Percentiles rank a stretch among this genome's conserved stretches.
These are phyloP conservation scores for Oncorhynchus masou DNA, from an alignment of 2,113 vertebrate species.

Conservation along the genomic window DNA sequence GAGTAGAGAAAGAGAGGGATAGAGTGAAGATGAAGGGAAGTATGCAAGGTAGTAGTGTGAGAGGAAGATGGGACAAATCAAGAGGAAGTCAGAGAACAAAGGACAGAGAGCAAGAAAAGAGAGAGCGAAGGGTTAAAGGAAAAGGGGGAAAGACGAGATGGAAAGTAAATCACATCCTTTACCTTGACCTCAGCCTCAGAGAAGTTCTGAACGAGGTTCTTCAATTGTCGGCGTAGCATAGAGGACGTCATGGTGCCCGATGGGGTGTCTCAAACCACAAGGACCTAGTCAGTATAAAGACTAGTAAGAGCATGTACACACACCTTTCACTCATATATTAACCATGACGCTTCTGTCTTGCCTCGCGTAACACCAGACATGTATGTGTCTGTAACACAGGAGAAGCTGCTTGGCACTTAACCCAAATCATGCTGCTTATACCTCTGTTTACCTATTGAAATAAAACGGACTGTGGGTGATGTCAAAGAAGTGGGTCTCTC, in stretches of 20 bases:
- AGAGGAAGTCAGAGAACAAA: neutral
- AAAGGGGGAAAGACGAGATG: neutral
- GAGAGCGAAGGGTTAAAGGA: neutral
- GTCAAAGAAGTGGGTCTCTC: neutral
- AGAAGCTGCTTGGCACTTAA: no score
- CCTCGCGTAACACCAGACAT: neutral
- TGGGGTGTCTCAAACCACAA: constrained; percentile 39
- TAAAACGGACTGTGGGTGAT: neutral
- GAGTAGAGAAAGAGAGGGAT: neutral
- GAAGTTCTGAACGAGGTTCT: constrained; percentile 91
- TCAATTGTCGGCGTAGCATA: constrained; percentile 83
- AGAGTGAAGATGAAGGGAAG: neutral
- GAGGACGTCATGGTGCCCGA: constrained; percentile 82
- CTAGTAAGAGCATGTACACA: neutral
- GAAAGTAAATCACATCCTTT: neutral
- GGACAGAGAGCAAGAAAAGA: neutral
- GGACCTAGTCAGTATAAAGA: constrained; percentile 10
- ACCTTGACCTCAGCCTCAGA: constrained; percentile 93
- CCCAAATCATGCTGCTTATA: neutral
- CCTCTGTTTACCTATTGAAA: neutral
- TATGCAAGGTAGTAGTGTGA: neutral
- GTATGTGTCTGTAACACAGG: neutral
- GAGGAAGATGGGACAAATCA: neutral
- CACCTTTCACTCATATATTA: neutral
- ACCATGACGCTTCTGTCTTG: neutral